A percentile compares a stretch with the other conserved stretches of the same genome.
Conservation (phyloP, 2,113 vertebrate species). For the Oncorhynchus nerka region DNA sequence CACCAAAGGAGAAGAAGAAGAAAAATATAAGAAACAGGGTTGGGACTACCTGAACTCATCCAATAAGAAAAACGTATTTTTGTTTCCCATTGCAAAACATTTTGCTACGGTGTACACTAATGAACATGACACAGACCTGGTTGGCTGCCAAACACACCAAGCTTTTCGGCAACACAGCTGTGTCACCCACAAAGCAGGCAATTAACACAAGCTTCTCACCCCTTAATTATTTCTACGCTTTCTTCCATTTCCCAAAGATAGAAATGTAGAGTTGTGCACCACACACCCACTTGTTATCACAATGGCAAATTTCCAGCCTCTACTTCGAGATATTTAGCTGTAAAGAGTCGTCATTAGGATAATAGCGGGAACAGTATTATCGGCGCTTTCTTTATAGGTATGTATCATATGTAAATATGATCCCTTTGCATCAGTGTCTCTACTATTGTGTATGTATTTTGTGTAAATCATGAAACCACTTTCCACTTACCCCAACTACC, state of each 20-base stretch:
- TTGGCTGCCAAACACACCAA: background rate
- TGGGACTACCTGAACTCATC: too few species aligned
- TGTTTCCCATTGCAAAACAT: too few species aligned
- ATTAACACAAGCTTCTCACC: constrained; percentile 2
- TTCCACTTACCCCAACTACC: background rate
- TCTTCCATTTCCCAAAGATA: constrained; percentile 8
- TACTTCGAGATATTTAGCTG: background rate
- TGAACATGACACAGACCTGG: background rate
- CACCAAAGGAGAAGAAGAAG: too few species aligned
- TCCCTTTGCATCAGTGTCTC: too few species aligned
- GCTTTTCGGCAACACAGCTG: background rate
- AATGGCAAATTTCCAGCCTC: background rate
- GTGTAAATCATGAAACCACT: background rate
- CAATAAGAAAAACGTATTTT: too few species aligned
- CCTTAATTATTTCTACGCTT: background rate
- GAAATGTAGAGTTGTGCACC: background rate
- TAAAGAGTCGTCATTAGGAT: background rate
- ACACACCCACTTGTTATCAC: constrained; percentile 1
- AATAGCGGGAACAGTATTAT: background rate
- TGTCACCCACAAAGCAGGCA: constrained; percentile 1
- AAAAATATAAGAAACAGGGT: too few species aligned
- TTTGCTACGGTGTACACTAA: too few species aligned
- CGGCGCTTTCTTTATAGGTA: background rate
- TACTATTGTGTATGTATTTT: background rate
- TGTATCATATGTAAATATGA: too few species aligned